Percentiles rank a stretch among this genome's conserved stretches.
Conservation (phyloP, 2,113 vertebrate species). For the Ovibos moschatus region DNA sequence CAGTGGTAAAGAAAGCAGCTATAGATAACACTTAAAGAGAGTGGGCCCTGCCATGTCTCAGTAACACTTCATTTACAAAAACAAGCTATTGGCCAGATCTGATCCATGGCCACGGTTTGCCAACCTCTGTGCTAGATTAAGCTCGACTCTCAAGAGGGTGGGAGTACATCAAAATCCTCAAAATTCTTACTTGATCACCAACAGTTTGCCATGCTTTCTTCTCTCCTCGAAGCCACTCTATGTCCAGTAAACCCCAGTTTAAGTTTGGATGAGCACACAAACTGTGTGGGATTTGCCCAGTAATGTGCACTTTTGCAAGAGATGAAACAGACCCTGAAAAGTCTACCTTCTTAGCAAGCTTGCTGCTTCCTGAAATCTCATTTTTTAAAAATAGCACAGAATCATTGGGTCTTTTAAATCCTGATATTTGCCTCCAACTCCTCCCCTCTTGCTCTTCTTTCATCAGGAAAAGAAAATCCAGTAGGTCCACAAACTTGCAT, state of each 20-base stretch:
- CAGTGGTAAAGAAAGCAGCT: not conserved
- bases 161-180: not conserved
- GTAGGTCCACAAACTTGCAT: not conserved
- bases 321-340: not conserved
- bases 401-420: not conserved
- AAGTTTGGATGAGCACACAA: not conserved
- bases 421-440: not conserved
- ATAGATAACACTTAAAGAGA: not conserved
- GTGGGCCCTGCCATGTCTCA: not conserved
- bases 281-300: not conserved
- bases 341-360: not conserved
- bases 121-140: not conserved
- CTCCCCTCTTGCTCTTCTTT: not conserved
- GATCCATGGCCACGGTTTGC: not conserved
- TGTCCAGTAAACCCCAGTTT: not conserved
- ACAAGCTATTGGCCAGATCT: not conserved
- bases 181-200: not conserved
- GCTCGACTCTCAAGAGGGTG: not conserved
- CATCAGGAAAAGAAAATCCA: not conserved
- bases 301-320: not conserved
- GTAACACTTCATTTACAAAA: not conserved
- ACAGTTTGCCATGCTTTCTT: not conserved
- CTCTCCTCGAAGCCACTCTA: not conserved
- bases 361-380: not conserved
- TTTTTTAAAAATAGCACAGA: not conserved